Percentiles rank a stretch among this genome's conserved stretches.
Evolutionary conservation across 2,888 invertebrate genomes (phyloP).

Genomic region (Archips xylosteana): DNA sequence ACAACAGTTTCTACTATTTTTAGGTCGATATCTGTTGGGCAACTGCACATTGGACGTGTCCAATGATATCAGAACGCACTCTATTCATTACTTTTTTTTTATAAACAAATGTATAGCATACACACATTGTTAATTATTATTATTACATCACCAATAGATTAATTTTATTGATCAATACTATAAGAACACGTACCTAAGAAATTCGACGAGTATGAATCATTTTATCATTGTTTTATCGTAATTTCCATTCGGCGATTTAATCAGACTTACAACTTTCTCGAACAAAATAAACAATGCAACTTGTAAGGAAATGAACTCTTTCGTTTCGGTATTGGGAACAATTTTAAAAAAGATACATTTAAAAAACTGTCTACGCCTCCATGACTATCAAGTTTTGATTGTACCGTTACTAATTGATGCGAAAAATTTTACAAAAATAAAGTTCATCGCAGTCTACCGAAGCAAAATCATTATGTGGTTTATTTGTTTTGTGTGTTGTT

Average conservation of each 20-base stretch:
- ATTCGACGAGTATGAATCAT: constrained; percentile 30
- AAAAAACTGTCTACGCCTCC: background rate
- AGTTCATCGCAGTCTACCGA: background rate
- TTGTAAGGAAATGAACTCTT: background rate
- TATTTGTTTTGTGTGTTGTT: too few relatives aligned
- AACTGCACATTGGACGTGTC: constrained; percentile 27
- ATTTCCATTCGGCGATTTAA: constrained; percentile 14
- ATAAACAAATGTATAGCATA: constrained; percentile 2
- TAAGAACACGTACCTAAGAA: constrained; percentile 14
- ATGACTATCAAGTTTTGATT: background rate
- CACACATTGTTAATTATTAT: background rate
- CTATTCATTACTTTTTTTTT: constrained; percentile 22
- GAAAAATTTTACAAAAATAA: background rate
- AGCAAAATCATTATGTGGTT: background rate
- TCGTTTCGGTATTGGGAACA: constrained; percentile 6
- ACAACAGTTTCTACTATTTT: constrained; percentile 30
- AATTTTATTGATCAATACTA: constrained; percentile 18
- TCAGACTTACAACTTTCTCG: constrained; percentile 28
- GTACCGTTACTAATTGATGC: background rate
- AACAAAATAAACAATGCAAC: constrained; percentile 9
- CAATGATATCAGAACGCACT: background rate
- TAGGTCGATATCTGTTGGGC: constrained; percentile 28
- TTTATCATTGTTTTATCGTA: constrained; percentile 17
- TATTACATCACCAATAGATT: background rate
- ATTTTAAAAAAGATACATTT: background rate